phyloP scores from a whole-genome alignment of 2,797 vertebrate species.

The Intellagama lesueurii region DNA sequence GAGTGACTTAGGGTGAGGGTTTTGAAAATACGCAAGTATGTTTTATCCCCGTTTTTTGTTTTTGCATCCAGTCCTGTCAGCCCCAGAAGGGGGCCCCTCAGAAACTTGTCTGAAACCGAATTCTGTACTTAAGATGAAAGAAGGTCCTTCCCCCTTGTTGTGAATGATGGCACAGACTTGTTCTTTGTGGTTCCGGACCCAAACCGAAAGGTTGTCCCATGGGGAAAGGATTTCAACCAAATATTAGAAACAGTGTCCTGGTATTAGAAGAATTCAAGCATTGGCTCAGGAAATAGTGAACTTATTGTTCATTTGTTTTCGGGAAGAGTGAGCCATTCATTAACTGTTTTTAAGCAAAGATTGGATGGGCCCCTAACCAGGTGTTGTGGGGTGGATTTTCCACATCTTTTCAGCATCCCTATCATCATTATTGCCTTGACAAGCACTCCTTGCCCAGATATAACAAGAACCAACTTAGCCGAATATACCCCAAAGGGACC shows the following conservation, averaged over 20 bases:
- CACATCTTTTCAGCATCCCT: neutral
- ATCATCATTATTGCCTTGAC: conserved; percentile 59
- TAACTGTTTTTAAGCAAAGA: neutral
- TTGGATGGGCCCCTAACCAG: neutral
- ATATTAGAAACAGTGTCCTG: neutral
- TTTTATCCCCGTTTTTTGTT: too few relatives aligned
- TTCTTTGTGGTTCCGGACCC: neutral
- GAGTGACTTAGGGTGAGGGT: too few relatives aligned
- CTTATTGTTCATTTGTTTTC: neutral
- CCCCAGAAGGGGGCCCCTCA: too few relatives aligned
- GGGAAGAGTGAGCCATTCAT: neutral
- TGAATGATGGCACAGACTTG: neutral
- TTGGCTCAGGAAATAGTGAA: neutral
- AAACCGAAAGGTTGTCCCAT: neutral
- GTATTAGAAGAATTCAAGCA: neutral
- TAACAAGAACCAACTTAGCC: conserved; percentile 93
- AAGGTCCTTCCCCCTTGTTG: neutral
- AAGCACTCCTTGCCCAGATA: conserved; percentile 78
- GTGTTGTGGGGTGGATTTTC: neutral
- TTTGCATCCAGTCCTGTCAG: too few relatives aligned
- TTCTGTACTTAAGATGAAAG: neutral
- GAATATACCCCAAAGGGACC: conserved; percentile 95
- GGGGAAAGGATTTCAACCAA: neutral
- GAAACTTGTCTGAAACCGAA: too few relatives aligned
- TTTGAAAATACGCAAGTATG: too few relatives aligned